phyloP scores from a whole-genome alignment of 2,888 invertebrate species.

The Aethes cnicana region DNA sequence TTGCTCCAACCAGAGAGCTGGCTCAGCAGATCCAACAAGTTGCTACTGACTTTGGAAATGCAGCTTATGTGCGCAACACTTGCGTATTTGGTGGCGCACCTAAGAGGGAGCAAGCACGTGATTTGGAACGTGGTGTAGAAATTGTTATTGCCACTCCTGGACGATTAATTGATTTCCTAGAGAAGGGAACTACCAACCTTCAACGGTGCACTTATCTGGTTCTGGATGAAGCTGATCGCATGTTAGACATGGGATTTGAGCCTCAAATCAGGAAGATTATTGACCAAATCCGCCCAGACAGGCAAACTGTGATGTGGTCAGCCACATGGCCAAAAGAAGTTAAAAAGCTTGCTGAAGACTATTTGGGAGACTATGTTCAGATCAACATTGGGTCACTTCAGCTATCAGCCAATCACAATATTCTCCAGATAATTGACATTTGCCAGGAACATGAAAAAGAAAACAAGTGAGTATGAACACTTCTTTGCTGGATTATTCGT shows the following conservation, averaged over 20 bases:
- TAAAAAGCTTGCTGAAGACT: conserved; percentile 94
- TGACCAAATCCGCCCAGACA: conserved; percentile 95
- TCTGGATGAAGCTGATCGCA: conserved; percentile 95
- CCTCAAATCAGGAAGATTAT: conserved; percentile 97
- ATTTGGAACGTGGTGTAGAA: conserved; percentile 90
- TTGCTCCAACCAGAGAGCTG: conserved; percentile 90
- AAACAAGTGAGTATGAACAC: conserved; percentile 68
- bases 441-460: conserved; percentile 94
- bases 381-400: conserved; percentile 95
- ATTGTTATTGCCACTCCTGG: conserved; percentile 96
- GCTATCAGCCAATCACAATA: conserved; percentile 95
- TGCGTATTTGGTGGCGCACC: conserved; percentile 97
- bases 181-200: conserved; percentile 88
- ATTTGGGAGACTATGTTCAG: conserved; percentile 93
- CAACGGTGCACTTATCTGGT: conserved; percentile 92
- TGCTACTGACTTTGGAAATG: conserved; percentile 89
- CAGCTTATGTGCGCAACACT: conserved; percentile 89
- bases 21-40: conserved; percentile 93
- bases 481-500: conserved; percentile 43
- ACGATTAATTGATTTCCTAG: conserved; percentile 91
- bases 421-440: conserved; percentile 92
- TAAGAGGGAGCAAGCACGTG: conserved; percentile 87
- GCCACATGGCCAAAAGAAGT: conserved; percentile 99
- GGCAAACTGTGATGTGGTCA: conserved; percentile 99
- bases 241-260: conserved; percentile 99